Conservation (phyloP, 2,888 invertebrate species). For the Dinocampus coccinellae region DNA sequence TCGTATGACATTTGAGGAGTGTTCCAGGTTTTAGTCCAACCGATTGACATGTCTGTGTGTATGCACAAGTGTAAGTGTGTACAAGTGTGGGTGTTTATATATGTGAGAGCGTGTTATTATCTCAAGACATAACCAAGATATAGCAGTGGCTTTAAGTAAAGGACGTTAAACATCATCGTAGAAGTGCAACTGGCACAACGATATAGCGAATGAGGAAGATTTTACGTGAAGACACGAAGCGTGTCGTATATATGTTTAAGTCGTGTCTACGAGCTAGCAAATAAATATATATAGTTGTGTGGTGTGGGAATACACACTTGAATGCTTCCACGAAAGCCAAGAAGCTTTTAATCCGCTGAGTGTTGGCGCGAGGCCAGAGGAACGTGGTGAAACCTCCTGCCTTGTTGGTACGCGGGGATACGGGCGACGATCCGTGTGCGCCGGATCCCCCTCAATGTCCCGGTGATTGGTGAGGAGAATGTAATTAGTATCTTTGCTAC, state of each 20-base stretch:
- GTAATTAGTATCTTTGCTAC: conserved; percentile 54
- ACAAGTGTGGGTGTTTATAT: conserved; percentile 4
- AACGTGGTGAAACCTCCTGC: conserved; percentile 43
- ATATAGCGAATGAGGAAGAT: conserved; percentile 8
- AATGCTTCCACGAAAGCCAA: conserved; percentile 49
- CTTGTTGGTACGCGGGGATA: conserved; percentile 20
- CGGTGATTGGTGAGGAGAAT: conserved; percentile 63
- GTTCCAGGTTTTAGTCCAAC: conserved; percentile 53
- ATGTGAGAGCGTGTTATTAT: conserved; percentile 2
- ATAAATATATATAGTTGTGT: conserved; percentile 28
- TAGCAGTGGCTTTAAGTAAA: neutral
- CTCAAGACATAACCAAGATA: neutral
- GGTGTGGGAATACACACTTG: conserved; percentile 21
- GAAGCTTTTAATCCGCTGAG: conserved; percentile 65
- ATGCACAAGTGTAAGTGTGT: neutral
- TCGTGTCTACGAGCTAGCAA: conserved; percentile 27
- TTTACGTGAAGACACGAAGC: neutral
- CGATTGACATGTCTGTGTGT: neutral
- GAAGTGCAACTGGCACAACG: conserved; percentile 5
- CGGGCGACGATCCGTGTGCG: conserved; percentile 30
- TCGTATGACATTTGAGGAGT: conserved; percentile 49
- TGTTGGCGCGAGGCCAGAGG: conserved; percentile 63
- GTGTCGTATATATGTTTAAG: conserved; percentile 27
- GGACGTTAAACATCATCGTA: neutral
- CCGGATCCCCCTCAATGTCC: conserved; percentile 21